These are phyloP conservation scores for Caiman crocodilus DNA, from an alignment of 2,797 vertebrate species.

Conservation along the genomic window DNA sequence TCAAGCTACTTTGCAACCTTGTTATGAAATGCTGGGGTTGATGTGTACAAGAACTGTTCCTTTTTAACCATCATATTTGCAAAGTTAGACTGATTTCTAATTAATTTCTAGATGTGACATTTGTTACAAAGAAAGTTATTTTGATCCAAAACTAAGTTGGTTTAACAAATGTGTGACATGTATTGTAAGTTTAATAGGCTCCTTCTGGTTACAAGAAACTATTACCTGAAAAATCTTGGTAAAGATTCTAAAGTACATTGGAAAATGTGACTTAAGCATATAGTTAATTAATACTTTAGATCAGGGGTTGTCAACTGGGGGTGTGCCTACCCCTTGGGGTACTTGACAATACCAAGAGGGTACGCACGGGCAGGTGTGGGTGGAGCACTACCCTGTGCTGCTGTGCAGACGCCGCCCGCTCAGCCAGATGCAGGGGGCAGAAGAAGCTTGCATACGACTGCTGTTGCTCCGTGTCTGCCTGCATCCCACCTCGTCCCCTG, in stretches of 20 bases:
- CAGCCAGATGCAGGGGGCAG: no score
- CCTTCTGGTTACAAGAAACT: slow-evolving; percentile 43
- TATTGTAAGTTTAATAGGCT: slow-evolving; percentile 5
- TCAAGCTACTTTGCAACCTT: neutral
- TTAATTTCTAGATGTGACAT: neutral
- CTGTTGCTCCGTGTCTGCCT: no score
- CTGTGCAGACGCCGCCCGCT: no score
- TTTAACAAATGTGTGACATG: slow-evolving; percentile 30
- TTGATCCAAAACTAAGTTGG: slow-evolving; percentile 33
- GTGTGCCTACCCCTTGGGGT: no score
- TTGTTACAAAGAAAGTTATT: neutral
- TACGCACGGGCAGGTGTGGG: no score
- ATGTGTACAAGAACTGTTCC: neutral
- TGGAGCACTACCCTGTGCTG: no score
- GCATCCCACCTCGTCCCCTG: no score
- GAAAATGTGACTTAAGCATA: neutral
- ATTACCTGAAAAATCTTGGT: slow-evolving; percentile 27
- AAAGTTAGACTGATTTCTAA: neutral
- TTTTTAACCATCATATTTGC: neutral
- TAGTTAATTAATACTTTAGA: no score
- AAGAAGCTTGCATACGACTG: no score
- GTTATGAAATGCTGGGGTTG: neutral
- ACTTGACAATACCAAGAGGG: no score
- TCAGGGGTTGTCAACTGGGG: no score
- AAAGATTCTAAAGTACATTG: slow-evolving; percentile 42